Conservation (phyloP, 2,888 invertebrate genomes). For the Aspidiotus rigidus region DNA sequence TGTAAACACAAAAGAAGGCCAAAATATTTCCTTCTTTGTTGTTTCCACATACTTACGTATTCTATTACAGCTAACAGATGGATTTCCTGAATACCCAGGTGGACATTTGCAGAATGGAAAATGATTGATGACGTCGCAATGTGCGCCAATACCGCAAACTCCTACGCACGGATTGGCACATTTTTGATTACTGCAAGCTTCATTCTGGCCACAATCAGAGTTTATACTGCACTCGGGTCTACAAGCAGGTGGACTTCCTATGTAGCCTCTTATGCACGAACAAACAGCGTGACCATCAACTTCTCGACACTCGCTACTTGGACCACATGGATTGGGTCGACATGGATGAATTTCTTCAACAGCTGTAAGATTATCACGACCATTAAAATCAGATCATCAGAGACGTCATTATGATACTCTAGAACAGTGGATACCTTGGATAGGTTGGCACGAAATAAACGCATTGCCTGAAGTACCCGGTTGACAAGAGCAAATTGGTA, state of each 20-base stretch:
- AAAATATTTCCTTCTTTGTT: no score
- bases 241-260: slow-evolving; percentile 64
- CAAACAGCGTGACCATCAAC: slow-evolving; percentile 60
- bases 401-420: not conserved
- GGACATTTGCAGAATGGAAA: slow-evolving; percentile 66
- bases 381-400: not conserved
- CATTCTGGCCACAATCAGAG: slow-evolving; percentile 61
- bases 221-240: slow-evolving; percentile 69
- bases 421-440: slow-evolving; percentile 27
- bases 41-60: not conserved
- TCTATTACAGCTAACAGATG: slow-evolving; percentile 49
- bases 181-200: slow-evolving; percentile 65
- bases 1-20: not conserved
- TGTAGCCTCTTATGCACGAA: slow-evolving; percentile 60
- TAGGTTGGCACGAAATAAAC: slow-evolving; percentile 52
- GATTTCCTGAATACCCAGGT: slow-evolving; percentile 51
- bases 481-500: slow-evolving; percentile 67
- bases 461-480: slow-evolving; percentile 56
- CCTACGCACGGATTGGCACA: slow-evolving; percentile 67
- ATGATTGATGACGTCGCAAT: slow-evolving; percentile 65
- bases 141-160: slow-evolving; percentile 62
- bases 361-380: slow-evolving; percentile 37
- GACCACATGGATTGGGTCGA: slow-evolving; percentile 61
- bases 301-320: slow-evolving; percentile 64
- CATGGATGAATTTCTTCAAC: slow-evolving; percentile 47